Conservation (phyloP, 2,888 invertebrate genomes). For the Hydrotaea cyrtoneurina region DNA sequence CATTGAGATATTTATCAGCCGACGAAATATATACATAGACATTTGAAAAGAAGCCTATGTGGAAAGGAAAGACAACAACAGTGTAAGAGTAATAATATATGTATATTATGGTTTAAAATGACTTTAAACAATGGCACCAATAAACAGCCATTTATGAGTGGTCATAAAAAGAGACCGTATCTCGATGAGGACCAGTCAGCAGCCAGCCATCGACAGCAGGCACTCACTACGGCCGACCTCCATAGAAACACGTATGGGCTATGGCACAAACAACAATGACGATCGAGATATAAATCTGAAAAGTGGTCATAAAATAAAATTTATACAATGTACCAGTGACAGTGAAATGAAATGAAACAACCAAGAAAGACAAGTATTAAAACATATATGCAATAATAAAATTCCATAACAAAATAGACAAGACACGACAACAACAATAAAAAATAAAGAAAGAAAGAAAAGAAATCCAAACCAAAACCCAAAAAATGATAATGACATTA, state of each 20-base stretch:
- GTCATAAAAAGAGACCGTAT: conserved; percentile 51
- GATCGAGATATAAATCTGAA: conserved; percentile 59
- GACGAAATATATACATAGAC: conserved; percentile 7
- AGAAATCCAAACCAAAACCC: conserved; percentile 21
- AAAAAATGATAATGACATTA: conserved; percentile 55
- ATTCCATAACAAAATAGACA: conserved; percentile 16
- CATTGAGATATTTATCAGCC: conserved; percentile 42
- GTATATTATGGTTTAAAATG: conserved; percentile 53
- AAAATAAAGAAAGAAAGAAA: conserved; percentile 30
- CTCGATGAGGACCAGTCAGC: conserved; percentile 10
- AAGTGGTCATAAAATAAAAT: conserved; percentile 62
- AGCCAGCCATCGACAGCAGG: background rate
- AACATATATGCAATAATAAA: conserved; percentile 31
- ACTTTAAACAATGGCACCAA: conserved; percentile 59
- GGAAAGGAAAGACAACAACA: conserved; percentile 10
- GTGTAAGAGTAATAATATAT: conserved; percentile 2
- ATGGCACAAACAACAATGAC: conserved; percentile 31
- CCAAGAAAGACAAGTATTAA: conserved; percentile 2
- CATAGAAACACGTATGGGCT: background rate
- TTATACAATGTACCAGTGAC: conserved; percentile 14
- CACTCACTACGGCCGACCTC: too few relatives aligned
- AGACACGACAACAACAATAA: too few relatives aligned
- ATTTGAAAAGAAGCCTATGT: background rate
- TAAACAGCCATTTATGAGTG: conserved; percentile 62
- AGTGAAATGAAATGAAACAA: conserved; percentile 11